Evolutionary conservation across 30 jellyfish, hydroid and myxozoan genomes (phyloP).

Genomic region (Aurelia coerulea): DNA sequence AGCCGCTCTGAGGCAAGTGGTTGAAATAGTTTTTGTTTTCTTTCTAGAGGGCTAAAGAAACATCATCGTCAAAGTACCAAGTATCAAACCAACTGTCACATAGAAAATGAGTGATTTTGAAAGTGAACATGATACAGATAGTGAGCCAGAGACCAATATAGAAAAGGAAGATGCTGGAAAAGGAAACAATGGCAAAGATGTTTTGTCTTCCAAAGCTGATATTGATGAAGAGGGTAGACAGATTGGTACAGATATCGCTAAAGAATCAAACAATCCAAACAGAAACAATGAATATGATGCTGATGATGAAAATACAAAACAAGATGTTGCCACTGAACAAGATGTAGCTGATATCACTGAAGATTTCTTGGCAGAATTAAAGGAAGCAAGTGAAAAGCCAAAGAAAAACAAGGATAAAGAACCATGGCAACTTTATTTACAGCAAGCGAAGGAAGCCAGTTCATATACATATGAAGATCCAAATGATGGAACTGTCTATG

Average conservation of each 20-base stretch:
- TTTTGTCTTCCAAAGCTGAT: not conserved
- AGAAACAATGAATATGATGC: not conserved
- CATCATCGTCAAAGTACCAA: too few species aligned
- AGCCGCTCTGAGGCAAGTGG: too few species aligned
- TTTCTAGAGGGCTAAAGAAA: too few species aligned
- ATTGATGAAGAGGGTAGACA: not conserved
- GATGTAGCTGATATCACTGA: slow-evolving; percentile 30
- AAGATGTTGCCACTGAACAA: slow-evolving; percentile 19
- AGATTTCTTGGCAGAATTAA: slow-evolving; percentile 47
- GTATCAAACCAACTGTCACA: too few species aligned
- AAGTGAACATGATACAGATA: slow-evolving; percentile 71
- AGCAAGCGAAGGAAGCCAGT: slow-evolving; percentile 36
- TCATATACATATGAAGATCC: slow-evolving; percentile 93
- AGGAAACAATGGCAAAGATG: not conserved
- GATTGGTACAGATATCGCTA: not conserved
- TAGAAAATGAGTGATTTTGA: slow-evolving; percentile 55
- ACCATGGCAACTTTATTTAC: slow-evolving; percentile 77
- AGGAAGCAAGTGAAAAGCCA: slow-evolving; percentile 42
- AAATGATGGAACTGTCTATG: slow-evolving; percentile 97
- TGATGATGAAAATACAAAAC: not conserved
- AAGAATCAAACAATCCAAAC: too few species aligned
- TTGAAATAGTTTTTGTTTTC: too few species aligned
- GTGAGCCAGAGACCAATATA: slow-evolving; percentile 54
- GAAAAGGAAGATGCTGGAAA: slow-evolving; percentile 41
- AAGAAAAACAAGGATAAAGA: not conserved